These are phyloP conservation scores for Malurus leucopterus DNA, from an alignment of 2,797 vertebrate genomes.

Conservation along the genomic window DNA sequence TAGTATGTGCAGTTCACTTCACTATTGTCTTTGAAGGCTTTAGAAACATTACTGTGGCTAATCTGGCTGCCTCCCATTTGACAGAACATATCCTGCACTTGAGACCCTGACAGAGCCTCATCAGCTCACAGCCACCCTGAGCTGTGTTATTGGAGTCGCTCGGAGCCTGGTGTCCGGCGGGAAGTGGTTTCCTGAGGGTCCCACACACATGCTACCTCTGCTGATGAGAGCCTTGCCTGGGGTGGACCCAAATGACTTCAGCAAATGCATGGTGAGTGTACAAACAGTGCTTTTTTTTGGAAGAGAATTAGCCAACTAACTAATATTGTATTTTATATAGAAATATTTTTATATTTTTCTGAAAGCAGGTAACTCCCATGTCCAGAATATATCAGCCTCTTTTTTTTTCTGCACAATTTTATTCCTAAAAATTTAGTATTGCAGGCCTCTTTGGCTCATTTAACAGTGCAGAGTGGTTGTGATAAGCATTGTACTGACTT, in stretches of 20 bases:
- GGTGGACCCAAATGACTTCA: constrained; percentile 97
- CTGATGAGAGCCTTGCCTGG: constrained; percentile 95
- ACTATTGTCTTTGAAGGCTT: not conserved
- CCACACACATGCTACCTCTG: constrained; percentile 94
- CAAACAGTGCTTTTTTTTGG: not conserved
- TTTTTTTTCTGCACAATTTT: not conserved
- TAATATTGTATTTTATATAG: not conserved
- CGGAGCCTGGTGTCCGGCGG: constrained; percentile 91
- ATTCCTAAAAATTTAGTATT: not conserved
- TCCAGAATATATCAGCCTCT: not conserved
- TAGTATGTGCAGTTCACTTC: not conserved
- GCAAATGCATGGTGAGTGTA: constrained; percentile 93
- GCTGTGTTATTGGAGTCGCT: constrained; percentile 95
- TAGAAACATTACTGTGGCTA: not conserved
- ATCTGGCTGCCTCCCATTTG: not conserved
- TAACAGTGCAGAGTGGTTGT: not conserved
- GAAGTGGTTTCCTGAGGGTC: constrained; percentile 89
- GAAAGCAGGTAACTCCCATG: not conserved
- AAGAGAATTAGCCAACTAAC: not conserved
- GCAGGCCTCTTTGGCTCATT: not conserved
- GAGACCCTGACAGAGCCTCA: constrained; percentile 97
- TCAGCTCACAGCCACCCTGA: constrained; percentile 94
- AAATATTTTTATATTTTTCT: not conserved
- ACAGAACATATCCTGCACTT: constrained; percentile 92
- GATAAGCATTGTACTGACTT: not conserved